Evolutionary conservation across 2,888 invertebrate species (phyloP).

Genomic region (Tricholauxania praeusta): DNA sequence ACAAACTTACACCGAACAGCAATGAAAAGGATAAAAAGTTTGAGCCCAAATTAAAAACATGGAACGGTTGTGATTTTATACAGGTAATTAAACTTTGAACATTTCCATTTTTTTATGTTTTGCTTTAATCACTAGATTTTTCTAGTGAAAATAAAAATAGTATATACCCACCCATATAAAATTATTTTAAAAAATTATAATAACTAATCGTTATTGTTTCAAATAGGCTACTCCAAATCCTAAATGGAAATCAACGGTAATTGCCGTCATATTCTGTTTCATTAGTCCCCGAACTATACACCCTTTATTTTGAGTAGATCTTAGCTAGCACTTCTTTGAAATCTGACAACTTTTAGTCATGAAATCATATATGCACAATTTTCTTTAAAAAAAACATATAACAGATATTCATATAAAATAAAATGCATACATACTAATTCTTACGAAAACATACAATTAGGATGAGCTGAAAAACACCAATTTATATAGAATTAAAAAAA

Average conservation of each 20-base stretch:
- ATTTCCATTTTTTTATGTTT: conserved; percentile 31
- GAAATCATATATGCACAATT: too few species aligned
- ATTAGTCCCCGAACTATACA: too few species aligned
- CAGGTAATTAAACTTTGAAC: conserved; percentile 68
- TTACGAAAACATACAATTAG: too few species aligned
- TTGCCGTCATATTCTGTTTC: conserved; percentile 22
- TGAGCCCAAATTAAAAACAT: conserved; percentile 73
- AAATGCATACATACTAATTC: too few species aligned
- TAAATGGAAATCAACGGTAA: conserved; percentile 69
- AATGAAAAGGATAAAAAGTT: conserved; percentile 71
- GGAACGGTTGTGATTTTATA: conserved; percentile 89
- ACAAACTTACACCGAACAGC: conserved; percentile 71
- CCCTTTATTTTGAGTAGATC: conserved; percentile 15
- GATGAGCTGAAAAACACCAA: too few species aligned
- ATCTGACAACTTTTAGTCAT: too few species aligned
- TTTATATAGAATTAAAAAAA: too few species aligned
- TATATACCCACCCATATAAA: too few species aligned
- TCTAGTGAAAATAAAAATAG: conserved; percentile 26
- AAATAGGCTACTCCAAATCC: conserved; percentile 64
- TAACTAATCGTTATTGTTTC: conserved; percentile 51
- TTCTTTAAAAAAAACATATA: too few species aligned
- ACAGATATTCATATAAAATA: too few species aligned
- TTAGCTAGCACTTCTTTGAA: too few species aligned
- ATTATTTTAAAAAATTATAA: too few species aligned
- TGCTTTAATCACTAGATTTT: conserved; percentile 37